Evolutionary conservation across 2,113 vertebrate species (phyloP).

Genomic region (Oceanites oceanicus): DNA sequence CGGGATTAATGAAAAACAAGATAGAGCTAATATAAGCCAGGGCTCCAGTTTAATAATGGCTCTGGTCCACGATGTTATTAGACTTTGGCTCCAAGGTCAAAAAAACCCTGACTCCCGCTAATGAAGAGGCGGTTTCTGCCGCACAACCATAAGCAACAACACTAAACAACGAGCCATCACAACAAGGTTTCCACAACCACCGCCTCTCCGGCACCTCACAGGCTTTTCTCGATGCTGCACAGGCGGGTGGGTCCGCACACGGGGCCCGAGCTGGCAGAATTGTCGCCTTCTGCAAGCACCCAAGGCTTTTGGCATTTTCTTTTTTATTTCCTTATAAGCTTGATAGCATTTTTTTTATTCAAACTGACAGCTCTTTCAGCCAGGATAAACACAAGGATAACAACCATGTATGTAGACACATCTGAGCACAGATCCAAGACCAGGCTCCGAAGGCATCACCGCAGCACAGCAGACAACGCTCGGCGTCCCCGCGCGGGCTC

Average conservation of each 20-base stretch:
- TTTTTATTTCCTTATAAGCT: background rate
- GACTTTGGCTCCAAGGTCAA: background rate
- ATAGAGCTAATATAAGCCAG: constrained; percentile 42
- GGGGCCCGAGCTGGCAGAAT: background rate
- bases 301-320: background rate
- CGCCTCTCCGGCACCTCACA: background rate
- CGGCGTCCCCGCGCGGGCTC: rapidly evolving
- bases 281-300: background rate
- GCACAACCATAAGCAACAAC: background rate
- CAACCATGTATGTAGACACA: background rate
- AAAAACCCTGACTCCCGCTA: background rate
- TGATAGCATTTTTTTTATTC: background rate
- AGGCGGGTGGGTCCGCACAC: background rate
- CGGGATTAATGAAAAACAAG: background rate
- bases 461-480: rapidly evolving
- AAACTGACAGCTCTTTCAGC: background rate
- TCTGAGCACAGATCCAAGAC: background rate
- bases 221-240: background rate
- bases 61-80: constrained; percentile 21
- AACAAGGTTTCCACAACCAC: background rate
- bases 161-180: background rate
- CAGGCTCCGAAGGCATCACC: background rate
- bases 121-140: background rate
- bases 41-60: constrained; percentile 24
- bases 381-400: background rate